phyloP scores from a whole-genome alignment of 2,113 vertebrate genomes.

The Taxidea taxus region DNA sequence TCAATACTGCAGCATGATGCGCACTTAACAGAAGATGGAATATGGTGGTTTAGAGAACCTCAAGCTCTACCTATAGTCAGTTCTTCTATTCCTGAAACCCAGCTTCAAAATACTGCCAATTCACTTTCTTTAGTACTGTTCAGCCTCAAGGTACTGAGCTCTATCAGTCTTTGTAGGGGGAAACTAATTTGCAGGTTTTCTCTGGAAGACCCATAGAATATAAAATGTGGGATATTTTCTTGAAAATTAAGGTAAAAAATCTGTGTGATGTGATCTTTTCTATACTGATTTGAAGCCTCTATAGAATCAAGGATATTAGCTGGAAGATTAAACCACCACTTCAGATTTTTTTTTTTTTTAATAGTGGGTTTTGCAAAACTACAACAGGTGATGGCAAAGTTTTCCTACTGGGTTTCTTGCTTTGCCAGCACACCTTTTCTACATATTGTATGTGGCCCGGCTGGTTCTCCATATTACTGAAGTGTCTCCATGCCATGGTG shows the following conservation, averaged over 20 bases:
- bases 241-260: background rate
- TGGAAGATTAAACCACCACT: background rate
- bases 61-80: background rate
- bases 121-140: background rate
- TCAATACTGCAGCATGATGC: background rate
- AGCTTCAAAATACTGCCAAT: too few species aligned
- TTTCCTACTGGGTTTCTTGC: background rate
- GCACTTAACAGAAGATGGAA: background rate
- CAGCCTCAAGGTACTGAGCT: background rate
- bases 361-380: background rate
- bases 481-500: background rate
- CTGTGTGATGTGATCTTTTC: background rate
- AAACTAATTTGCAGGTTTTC: background rate
- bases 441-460: background rate
- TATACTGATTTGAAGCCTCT: background rate
- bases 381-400: background rate
- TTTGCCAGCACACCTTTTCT: background rate
- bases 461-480: background rate
- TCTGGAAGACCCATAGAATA: background rate
- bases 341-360: background rate
- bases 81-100: background rate
- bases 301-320: background rate
- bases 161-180: background rate
- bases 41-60: background rate
- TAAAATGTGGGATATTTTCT: background rate